Percentiles rank a stretch among this genome's conserved stretches.
Evolutionary conservation across 2,888 invertebrate genomes (phyloP).

Genomic region (Choreutis nemorana): DNA sequence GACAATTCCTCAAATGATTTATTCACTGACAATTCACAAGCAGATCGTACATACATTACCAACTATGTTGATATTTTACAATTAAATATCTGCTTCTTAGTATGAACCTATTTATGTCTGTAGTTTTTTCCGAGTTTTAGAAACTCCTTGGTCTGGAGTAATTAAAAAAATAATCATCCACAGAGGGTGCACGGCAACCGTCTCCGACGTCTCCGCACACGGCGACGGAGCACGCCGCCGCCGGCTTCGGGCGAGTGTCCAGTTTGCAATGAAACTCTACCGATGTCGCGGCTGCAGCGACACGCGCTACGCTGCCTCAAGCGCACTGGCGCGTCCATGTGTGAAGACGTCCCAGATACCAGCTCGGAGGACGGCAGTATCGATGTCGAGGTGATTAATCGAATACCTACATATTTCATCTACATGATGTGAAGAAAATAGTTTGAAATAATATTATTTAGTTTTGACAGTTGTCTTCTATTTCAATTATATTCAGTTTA

Average conservation of each 20-base stretch:
- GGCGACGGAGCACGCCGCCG: conserved; percentile 40
- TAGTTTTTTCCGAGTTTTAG: no score
- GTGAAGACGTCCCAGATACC: conserved; percentile 62
- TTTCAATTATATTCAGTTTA: no score
- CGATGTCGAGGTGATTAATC: conserved; percentile 77
- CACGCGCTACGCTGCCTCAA: conserved; percentile 70
- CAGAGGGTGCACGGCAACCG: conserved; percentile 49
- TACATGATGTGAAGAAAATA: no score
- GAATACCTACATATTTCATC: no score
- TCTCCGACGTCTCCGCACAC: conserved; percentile 36
- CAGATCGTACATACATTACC: no score
- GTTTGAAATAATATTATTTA: no score
- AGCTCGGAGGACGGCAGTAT: conserved; percentile 78
- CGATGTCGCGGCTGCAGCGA: conserved; percentile 70
- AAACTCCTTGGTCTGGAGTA: background rate
- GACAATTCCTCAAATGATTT: no score
- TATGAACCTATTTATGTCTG: no score
- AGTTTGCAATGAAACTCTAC: conserved; percentile 77
- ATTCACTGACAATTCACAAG: no score
- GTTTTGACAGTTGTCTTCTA: no score
- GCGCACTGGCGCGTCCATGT: conserved; percentile 46
- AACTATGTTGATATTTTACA: no score
- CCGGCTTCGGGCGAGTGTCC: conserved; percentile 73
- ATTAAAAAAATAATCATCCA: background rate
- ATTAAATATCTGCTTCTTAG: no score